Percentiles rank a stretch among this genome's conserved stretches.
phyloP scores from a whole-genome alignment of 2,113 vertebrate genomes.

The Rhegmatorhina hoffmannsi region DNA sequence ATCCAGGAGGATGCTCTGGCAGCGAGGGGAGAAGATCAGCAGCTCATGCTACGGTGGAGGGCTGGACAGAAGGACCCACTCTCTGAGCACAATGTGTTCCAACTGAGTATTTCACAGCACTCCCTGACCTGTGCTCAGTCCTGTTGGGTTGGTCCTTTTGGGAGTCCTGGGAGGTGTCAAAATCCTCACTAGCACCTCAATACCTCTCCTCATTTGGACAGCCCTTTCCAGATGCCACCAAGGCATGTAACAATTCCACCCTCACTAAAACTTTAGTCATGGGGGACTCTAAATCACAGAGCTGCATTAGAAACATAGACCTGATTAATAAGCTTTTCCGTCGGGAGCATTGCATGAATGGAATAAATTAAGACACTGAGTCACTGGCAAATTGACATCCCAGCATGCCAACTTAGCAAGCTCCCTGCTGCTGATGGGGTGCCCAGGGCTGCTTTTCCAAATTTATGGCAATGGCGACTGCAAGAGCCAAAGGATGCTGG shows the following conservation, averaged over 20 bases:
- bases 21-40: background rate
- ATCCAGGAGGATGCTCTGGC: fast-evolving
- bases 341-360: fast-evolving
- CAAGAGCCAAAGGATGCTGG: background rate
- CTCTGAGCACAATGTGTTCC: background rate
- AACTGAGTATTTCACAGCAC: background rate
- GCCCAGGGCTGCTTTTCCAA: background rate
- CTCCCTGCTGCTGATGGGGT: background rate
- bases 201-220: background rate
- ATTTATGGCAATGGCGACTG: fast-evolving
- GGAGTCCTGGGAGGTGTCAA: background rate
- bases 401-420: background rate
- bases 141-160: background rate
- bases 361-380: slow-evolving; percentile 15
- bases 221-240: background rate
- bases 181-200: fast-evolving
- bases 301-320: background rate
- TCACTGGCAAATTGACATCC: background rate
- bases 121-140: background rate
- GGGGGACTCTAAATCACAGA: background rate
- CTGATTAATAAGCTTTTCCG: slow-evolving; percentile 32
- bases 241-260: background rate
- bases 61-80: background rate
- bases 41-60: background rate
- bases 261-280: background rate